Conservation (phyloP, 2,888 invertebrate genomes). For the Cetonia aurata region DNA sequence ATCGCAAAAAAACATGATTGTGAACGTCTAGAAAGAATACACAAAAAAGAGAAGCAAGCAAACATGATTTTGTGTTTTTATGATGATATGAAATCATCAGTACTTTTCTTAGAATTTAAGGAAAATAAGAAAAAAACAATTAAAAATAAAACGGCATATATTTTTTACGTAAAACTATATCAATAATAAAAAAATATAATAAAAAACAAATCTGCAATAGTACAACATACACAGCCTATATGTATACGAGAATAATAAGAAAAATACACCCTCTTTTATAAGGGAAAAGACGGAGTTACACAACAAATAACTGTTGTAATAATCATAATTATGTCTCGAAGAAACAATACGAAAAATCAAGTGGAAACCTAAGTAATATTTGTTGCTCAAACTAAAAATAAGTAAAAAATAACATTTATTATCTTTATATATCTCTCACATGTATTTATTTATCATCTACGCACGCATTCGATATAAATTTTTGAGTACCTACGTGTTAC, state of each 20-base stretch:
- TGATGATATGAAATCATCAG: too few species aligned
- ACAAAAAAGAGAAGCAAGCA: too few species aligned
- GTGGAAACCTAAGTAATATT: constrained; percentile 15
- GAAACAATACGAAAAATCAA: not conserved
- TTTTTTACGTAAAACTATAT: constrained; percentile 21
- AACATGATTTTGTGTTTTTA: too few species aligned
- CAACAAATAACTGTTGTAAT: constrained; percentile 31
- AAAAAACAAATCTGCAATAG: constrained; percentile 20
- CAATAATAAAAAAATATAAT: constrained; percentile 32
- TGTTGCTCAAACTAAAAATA: constrained; percentile 26
- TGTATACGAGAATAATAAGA: constrained; percentile 12
- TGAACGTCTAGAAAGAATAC: too few species aligned
- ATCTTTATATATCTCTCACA: constrained; percentile 14
- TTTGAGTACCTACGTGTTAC: not conserved
- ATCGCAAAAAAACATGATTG: too few species aligned
- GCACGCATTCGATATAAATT: constrained; percentile 14
- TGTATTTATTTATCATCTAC: not conserved
- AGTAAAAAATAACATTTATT: constrained; percentile 15
- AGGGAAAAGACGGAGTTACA: constrained; percentile 13
- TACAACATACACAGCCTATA: constrained; percentile 33
- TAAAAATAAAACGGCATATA: constrained; percentile 7
- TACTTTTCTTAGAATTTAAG: not conserved
- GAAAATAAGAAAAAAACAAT: not conserved
- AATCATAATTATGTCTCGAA: not conserved
- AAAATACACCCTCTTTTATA: constrained; percentile 1